Evolutionary conservation across 2,888 invertebrate species (phyloP), one percentile per base, ranked within the genome.

Genomic region (Ectropis crepuscularia): DNA sequence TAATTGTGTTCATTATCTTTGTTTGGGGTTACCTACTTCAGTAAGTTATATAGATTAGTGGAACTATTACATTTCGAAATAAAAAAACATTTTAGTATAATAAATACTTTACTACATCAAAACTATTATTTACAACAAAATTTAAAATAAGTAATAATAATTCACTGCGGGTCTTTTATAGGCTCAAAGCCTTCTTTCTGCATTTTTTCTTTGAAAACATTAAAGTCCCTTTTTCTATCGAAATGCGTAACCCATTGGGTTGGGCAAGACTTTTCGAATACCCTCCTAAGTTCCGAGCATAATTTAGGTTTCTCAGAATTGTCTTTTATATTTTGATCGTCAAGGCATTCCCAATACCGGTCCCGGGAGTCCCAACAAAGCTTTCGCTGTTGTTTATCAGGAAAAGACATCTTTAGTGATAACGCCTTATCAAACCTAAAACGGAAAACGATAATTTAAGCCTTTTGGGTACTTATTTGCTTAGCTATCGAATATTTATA

Each of bases 191-290:
- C 98, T 77, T 96, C 95, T 80, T 95, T 95, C 80, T 97, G 96
- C 86, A 98, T 95, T 93, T 96, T 96, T 77, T 96, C 96, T 92
- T 98, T 98, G 88, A 97, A 98, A 80, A 96, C 94, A 79, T 97
- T 94, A 88, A 97, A 98, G 75, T 96, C 96, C 79, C 97, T 93
- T 88, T 97, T 98, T 76, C 97, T 95, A 91, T 98, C 98, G 87
- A 99, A 99, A 90, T 99, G 98, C 83, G 97, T 96, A 49, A 98
- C 97, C 99, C 98, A 98, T 85, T 96, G 96, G 1, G 94, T 85
- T 1, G 97, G 96, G 81, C 98, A 98, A 36, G 95, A 95, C 67
- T 94, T 93, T 91, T 97, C 97, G 83, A 96, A 97, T 55, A 95
- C 72, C 88, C 95, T 94, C 71, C 97, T 95, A 73, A 96, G 88